Conservation (phyloP, 2,113 vertebrate species). For the Camelus dromedarius region DNA sequence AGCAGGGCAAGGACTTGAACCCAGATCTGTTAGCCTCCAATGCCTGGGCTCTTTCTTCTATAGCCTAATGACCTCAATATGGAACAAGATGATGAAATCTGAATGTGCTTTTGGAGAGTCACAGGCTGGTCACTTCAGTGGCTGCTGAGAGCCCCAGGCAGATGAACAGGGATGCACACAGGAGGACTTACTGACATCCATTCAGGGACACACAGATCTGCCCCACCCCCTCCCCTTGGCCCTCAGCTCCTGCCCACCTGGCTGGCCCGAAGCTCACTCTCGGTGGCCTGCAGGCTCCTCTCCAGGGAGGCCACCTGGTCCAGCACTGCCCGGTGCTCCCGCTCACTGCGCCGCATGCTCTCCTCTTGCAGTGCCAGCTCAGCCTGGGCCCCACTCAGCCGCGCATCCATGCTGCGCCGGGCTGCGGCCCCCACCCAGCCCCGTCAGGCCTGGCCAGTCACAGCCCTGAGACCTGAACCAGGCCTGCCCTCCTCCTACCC, state of each 20-base stretch:
- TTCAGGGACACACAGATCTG: accelerated
- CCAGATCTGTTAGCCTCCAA: background rate
- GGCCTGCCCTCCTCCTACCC: background rate
- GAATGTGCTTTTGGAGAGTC: background rate
- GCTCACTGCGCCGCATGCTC: conserved; percentile 86
- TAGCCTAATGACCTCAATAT: background rate
- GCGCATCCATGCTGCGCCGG: conserved; percentile 85
- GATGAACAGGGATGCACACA: background rate
- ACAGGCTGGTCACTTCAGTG: background rate
- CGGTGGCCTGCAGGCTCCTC: conserved; percentile 86
- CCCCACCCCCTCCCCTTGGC: accelerated
- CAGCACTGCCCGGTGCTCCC: conserved; percentile 87
- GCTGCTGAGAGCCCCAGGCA: no score
- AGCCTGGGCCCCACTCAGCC: conserved; percentile 89
- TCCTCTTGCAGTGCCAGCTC: conserved; percentile 92
- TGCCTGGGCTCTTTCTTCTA: background rate
- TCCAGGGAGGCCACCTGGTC: conserved; percentile 91
- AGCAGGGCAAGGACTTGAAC: background rate
- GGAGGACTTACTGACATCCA: background rate
- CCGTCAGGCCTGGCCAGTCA: background rate
- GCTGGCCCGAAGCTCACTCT: conserved; percentile 87
- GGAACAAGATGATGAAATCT: background rate
- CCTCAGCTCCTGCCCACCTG: conserved; percentile 87
- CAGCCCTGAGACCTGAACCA: background rate
- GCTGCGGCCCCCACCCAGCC: conserved; percentile 80